Conservation (phyloP, 2,888 invertebrate genomes). For the Zaprionus lineosus region DNA sequence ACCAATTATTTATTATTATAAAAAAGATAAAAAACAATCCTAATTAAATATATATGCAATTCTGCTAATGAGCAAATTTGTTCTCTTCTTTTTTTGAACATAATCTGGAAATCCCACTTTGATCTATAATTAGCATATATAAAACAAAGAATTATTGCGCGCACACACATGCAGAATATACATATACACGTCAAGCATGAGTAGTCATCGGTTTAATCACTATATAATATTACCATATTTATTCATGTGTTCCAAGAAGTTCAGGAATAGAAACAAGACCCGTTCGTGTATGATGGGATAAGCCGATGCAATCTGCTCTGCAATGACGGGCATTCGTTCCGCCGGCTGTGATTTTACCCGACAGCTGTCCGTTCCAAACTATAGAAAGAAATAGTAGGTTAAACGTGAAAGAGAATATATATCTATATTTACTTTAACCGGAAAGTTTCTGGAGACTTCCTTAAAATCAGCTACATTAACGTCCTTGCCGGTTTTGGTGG, state of each 20-base stretch:
- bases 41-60: background rate
- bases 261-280: conserved; percentile 85
- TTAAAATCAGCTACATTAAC: conserved; percentile 64
- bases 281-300: conserved; percentile 88
- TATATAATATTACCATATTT: conserved; percentile 79
- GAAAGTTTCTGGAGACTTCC: conserved; percentile 66
- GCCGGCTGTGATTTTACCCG: conserved; percentile 76
- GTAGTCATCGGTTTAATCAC: too few species aligned
- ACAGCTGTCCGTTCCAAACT: conserved; percentile 80
- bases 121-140: too few species aligned
- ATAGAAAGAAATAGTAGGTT: background rate
- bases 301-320: conserved; percentile 84
- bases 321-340: conserved; percentile 65
- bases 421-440: conserved; percentile 54
- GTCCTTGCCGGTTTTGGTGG: conserved; percentile 30
- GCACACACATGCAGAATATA: too few species aligned
- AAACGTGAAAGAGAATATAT: too few species aligned
- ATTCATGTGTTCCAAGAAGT: conserved; percentile 86
- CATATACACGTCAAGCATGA: too few species aligned
- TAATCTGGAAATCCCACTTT: too few species aligned
- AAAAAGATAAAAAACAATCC: background rate
- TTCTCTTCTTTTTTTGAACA: too few species aligned
- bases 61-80: too few species aligned
- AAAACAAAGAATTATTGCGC: too few species aligned
- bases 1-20: background rate